These are phyloP conservation scores for Cheilosia soror DNA, from an alignment of 2,888 invertebrate species.

Conservation along the genomic window DNA sequence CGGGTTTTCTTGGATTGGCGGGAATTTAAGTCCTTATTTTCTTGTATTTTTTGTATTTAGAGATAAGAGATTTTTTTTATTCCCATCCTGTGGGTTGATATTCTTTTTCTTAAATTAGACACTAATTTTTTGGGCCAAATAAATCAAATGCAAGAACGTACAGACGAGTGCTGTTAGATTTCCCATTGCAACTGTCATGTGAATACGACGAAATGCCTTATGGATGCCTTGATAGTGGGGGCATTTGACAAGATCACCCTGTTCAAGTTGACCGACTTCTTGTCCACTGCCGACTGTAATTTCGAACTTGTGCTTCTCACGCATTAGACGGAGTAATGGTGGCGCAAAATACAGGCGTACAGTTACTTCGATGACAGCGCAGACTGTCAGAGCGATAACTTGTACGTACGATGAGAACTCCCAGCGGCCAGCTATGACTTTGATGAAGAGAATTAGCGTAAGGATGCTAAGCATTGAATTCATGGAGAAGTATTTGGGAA, in stretches of 20 bases:
- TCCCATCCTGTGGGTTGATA: constrained; percentile 16
- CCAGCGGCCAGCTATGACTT: constrained; percentile 85
- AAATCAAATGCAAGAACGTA: constrained; percentile 88
- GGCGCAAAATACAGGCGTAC: constrained; percentile 91
- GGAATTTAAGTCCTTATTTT: background rate
- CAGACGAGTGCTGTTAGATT: constrained; percentile 89
- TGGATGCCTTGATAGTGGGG: constrained; percentile 92
- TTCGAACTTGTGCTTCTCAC: constrained; percentile 90
- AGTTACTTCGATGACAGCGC: constrained; percentile 87
- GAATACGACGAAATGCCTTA: constrained; percentile 89
- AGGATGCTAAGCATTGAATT: constrained; percentile 90
- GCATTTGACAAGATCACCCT: constrained; percentile 89
- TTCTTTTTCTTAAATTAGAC: constrained; percentile 63
- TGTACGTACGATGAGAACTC: constrained; percentile 85
- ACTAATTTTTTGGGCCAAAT: constrained; percentile 85
- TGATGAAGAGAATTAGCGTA: constrained; percentile 88
- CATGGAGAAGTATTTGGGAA: constrained; percentile 93
- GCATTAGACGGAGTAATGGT: constrained; percentile 89
- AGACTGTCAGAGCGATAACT: constrained; percentile 82
- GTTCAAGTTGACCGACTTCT: constrained; percentile 90
- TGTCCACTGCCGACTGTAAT: constrained; percentile 90
- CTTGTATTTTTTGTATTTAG: constrained; percentile 14
- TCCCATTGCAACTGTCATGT: constrained; percentile 91
- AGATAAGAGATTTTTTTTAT: constrained; percentile 17
- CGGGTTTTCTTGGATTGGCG: background rate